Conservation (phyloP, 1,140 invertebrate genomes). For the Drosophila bifasciata region DNA sequence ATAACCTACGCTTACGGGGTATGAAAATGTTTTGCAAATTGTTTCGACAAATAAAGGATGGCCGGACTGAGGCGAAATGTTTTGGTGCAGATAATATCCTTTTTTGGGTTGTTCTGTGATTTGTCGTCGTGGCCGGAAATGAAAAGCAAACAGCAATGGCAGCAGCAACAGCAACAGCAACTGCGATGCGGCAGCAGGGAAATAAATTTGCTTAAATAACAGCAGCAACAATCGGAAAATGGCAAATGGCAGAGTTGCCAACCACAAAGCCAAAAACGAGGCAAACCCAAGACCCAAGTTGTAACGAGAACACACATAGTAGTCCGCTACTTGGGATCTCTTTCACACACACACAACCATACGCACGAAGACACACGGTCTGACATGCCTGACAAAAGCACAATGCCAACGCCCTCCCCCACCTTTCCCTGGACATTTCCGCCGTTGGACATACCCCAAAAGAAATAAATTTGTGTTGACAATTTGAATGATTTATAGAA, state of each 20-base stretch:
- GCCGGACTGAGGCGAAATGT: constrained; percentile 55
- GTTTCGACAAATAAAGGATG: constrained; percentile 69
- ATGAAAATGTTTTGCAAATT: constrained; percentile 73
- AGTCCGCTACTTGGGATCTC: constrained; percentile 37
- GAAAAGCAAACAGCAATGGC: constrained; percentile 73
- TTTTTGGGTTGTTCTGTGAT: constrained; percentile 68
- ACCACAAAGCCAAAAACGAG: constrained; percentile 52
- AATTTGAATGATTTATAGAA: constrained; percentile 77
- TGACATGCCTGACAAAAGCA: constrained; percentile 61
- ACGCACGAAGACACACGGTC: constrained; percentile 21
- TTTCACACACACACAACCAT: constrained; percentile 12
- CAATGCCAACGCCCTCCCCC: constrained; percentile 44
- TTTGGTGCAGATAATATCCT: constrained; percentile 78
- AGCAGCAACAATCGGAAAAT: constrained; percentile 51
- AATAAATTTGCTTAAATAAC: constrained; percentile 65
- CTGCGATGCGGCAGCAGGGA: constrained; percentile 28
- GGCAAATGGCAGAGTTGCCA: constrained; percentile 47
- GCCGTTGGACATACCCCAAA: constrained; percentile 52
- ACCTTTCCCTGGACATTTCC: constrained; percentile 57
- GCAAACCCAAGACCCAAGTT: constrained; percentile 7
- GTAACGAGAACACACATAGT: constrained; percentile 33
- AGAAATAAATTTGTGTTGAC: constrained; percentile 72
- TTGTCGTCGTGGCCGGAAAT: constrained; percentile 81
- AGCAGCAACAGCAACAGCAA: not conserved
- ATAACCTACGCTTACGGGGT: no score